A percentile compares a stretch with the other conserved stretches of the same genome.
Evolutionary conservation across 2,888 invertebrate species (phyloP).

Genomic region (Frankliniella intonsa): DNA sequence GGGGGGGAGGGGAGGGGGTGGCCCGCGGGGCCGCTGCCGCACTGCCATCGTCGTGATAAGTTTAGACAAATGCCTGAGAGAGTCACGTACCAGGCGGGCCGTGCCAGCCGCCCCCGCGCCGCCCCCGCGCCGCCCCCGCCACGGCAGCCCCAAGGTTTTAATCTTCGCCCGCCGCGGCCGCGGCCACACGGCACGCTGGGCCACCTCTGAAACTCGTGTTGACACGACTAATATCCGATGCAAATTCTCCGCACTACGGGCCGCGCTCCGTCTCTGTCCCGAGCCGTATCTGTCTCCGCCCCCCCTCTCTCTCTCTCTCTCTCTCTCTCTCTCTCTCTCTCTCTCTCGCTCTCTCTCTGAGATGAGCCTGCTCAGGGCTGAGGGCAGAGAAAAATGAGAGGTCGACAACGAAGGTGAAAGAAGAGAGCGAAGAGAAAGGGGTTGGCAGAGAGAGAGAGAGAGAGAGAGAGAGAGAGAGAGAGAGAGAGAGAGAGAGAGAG

Average conservation of each 20-base stretch:
- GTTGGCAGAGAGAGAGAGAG: neutral
- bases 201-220: slow-evolving; percentile 4
- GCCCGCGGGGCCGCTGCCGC: neutral
- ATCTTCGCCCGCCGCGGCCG: neutral
- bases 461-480: too few relatives aligned
- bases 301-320: neutral
- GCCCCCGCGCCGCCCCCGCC: too few relatives aligned
- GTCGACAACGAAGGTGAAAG: slow-evolving; percentile 3
- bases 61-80: slow-evolving; percentile 15
- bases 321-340: neutral
- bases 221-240: slow-evolving; percentile 24
- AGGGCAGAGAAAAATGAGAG: slow-evolving; percentile 1
- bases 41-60: neutral
- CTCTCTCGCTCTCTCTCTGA: neutral
- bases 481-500: too few relatives aligned
- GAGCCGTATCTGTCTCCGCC: neutral
- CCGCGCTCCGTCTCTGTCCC: neutral
- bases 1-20: neutral
- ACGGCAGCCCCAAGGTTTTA: neutral
- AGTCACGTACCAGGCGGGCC: neutral
- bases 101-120: neutral
- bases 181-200: too few relatives aligned
- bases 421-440: neutral
- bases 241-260: neutral
- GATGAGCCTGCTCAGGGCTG: neutral